These are phyloP conservation scores for Centropus unirufus DNA, from an alignment of 2,113 vertebrate genomes.

Conservation along the genomic window DNA sequence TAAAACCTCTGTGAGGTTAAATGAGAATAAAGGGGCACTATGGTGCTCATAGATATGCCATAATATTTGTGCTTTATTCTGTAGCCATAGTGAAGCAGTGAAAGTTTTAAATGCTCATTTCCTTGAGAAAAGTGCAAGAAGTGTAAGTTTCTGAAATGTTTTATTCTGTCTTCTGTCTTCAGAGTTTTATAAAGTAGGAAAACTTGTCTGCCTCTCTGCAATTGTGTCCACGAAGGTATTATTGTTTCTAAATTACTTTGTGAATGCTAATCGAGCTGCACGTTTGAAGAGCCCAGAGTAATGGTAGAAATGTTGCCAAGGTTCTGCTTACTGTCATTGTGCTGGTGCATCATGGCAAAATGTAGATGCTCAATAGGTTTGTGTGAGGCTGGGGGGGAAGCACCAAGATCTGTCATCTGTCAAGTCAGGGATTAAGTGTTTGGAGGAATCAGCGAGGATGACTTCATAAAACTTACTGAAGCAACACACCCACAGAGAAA, in stretches of 20 bases:
- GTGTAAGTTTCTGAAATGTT: background rate
- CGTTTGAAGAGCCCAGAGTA: background rate
- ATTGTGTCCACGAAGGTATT: background rate
- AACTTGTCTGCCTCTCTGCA: background rate
- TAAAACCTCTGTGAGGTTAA: background rate
- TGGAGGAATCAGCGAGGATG: background rate
- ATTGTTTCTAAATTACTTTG: background rate
- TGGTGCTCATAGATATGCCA: too few relatives aligned
- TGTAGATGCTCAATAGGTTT: background rate
- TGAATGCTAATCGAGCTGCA: background rate
- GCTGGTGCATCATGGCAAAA: background rate
- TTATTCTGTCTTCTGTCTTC: background rate
- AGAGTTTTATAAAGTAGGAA: background rate
- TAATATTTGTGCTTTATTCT: background rate
- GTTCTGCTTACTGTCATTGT: background rate
- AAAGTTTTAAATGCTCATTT: background rate
- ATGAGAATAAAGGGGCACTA: background rate
- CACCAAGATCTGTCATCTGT: background rate
- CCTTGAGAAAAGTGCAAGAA: background rate
- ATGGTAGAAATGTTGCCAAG: background rate
- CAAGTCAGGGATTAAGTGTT: background rate
- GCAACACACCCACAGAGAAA: background rate
- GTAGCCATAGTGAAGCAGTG: background rate
- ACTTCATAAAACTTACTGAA: background rate
- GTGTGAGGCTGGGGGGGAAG: background rate